A percentile compares a stretch with the other conserved stretches of the same genome.
Evolutionary conservation across 2,113 vertebrate genomes (phyloP).

Genomic region (Toxotes chatareus): DNA sequence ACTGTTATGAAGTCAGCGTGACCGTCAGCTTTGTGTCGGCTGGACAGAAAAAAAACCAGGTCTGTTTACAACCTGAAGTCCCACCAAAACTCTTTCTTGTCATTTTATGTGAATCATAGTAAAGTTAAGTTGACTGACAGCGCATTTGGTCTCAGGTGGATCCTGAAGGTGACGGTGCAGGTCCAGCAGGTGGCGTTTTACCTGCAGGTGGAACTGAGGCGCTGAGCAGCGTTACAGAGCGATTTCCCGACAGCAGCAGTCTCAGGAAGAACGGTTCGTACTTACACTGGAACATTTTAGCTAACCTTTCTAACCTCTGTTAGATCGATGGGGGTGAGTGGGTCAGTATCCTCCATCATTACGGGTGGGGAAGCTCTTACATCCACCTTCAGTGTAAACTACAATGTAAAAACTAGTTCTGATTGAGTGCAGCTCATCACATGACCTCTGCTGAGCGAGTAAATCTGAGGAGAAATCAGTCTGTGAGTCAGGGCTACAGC

Average conservation of each 20-base stretch:
- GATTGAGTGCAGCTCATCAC: no score
- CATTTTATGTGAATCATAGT: background rate
- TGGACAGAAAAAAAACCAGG: slow-evolving; percentile 51
- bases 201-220: background rate
- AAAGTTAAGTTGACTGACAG: background rate
- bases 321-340: no score
- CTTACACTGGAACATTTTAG: background rate
- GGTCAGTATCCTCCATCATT: no score
- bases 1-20: slow-evolving; percentile 87
- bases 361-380: no score
- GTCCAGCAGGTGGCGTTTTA: background rate
- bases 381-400: no score
- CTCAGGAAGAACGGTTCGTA: slow-evolving; percentile 4
- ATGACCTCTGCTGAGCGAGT: no score
- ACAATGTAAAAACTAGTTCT: no score
- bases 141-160: slow-evolving; percentile 29
- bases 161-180: background rate
- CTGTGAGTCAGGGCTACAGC: no score
- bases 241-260: background rate
- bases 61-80: background rate
- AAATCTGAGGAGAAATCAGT: no score
- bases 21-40: slow-evolving; percentile 88
- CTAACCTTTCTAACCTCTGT: no score
- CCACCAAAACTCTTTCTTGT: background rate
- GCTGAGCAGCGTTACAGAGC: slow-evolving; percentile 64